Evolutionary conservation across 2,113 vertebrate genomes (phyloP).

Genomic region (Synodontis membranacea): DNA sequence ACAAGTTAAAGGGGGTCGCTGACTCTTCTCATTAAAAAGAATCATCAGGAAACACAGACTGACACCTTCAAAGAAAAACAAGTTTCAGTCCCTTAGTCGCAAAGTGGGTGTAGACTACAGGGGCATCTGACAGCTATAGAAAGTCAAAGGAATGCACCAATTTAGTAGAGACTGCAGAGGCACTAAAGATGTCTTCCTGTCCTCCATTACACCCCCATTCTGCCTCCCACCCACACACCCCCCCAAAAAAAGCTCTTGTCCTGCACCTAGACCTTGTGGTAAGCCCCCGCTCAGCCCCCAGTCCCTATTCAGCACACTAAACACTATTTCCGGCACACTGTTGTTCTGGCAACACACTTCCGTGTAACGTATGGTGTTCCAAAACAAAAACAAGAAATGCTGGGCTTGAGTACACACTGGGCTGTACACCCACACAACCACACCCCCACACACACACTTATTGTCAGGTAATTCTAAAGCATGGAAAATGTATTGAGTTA

Average conservation of each 20-base stretch:
- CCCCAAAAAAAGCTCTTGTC: conserved; percentile 21
- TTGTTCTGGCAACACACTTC: conserved; percentile 73
- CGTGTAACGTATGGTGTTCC: conserved; percentile 66
- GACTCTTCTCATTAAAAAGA: background rate
- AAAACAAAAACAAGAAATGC: conserved; percentile 66
- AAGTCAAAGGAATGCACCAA: background rate
- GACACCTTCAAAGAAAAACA: background rate
- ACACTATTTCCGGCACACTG: conserved; percentile 66
- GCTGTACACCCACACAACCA: conserved; percentile 36
- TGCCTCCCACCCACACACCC: conserved; percentile 24
- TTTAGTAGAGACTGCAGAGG: conserved; percentile 10
- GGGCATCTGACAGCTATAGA: background rate
- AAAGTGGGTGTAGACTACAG: background rate
- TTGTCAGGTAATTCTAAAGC: conserved; percentile 71
- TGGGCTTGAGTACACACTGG: conserved; percentile 51
- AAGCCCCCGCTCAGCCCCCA: conserved; percentile 69
- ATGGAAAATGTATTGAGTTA: conserved; percentile 76
- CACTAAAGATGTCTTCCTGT: conserved; percentile 57
- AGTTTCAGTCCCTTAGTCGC: background rate
- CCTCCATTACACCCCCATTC: conserved; percentile 23
- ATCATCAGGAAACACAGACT: background rate
- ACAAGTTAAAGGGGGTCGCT: background rate
- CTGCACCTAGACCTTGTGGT: conserved; percentile 62
- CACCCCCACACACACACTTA: conserved; percentile 57
- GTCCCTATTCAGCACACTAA: conserved; percentile 69